A percentile compares a stretch with the other conserved stretches of the same genome.
These are phyloP conservation scores for Oxyruncus cristatus DNA, from an alignment of 2,113 vertebrate species.

Conservation along the genomic window DNA sequence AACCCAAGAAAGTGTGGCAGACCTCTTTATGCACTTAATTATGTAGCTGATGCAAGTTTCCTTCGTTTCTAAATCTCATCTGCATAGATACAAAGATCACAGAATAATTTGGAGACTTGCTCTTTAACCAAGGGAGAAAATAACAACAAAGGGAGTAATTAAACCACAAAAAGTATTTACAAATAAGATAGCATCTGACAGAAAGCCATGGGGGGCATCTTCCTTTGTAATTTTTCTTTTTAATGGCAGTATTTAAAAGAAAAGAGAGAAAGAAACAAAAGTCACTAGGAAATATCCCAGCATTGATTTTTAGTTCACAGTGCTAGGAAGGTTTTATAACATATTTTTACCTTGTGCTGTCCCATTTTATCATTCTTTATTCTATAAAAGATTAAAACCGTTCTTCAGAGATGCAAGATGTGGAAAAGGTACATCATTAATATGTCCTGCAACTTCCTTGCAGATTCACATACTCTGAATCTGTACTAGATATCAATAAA, in stretches of 20 bases:
- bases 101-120: conserved; percentile 58
- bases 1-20: not conserved
- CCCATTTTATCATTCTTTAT: not conserved
- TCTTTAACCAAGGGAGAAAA: conserved; percentile 15
- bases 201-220: conserved; percentile 62
- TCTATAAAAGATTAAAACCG: not conserved
- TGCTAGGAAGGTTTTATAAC: not conserved
- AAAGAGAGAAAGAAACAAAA: conserved; percentile 22
- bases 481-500: not conserved
- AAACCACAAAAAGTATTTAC: conserved; percentile 67
- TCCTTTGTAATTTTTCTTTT: conserved; percentile 28
- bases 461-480: not conserved
- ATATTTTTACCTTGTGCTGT: not conserved
- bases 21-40: conserved; percentile 54
- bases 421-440: not conserved
- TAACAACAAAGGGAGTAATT: conserved; percentile 70
- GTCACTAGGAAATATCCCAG: not conserved
- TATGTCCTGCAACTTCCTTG: not conserved
- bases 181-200: conserved; percentile 74
- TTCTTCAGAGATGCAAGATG: not conserved
- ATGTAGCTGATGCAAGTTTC: conserved; percentile 50
- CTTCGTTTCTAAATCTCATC: conserved; percentile 60
- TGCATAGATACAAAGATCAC: conserved; percentile 66
- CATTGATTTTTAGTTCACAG: not conserved
- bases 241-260: conserved; percentile 43